Evolutionary conservation across 2,888 invertebrate genomes (phyloP), one percentile per base, ranked within the genome.

Genomic region (Sinotaia quadrata): DNA sequence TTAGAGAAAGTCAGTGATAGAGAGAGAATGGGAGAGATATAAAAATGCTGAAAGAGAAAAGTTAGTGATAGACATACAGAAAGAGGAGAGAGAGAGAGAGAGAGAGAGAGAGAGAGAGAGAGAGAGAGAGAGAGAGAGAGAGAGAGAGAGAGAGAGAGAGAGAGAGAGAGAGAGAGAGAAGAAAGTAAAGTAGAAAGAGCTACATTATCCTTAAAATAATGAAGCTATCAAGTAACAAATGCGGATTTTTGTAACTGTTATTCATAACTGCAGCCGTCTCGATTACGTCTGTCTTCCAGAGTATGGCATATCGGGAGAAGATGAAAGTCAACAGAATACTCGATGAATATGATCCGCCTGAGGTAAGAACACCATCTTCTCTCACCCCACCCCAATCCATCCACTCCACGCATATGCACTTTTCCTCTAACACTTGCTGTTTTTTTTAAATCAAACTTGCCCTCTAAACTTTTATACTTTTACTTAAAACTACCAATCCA

Each of bases 261-360:
- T n/a, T n/a, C n/a, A n/a, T n/a, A n/a, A n/a, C n/a, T n/a, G n/a
- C n/a, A n/a, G n/a, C n/a, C n/a, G n/a, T n/a, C n/a, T n/a, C n/a
- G n/a, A n/a, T n/a, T n/a, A n/a, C n/a, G n/a, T n/a, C n/a, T 66
- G 52, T 47, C 21, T 68, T 73, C 34, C 75, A 86, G 86, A 87
- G 85, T 73, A 75, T 84, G 72, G 80, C 78, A 0, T 87, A 80
- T 78, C 77, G 85, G 66, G 79, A 81, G 52, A 83, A 85, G 67
- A 81, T 86, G 70, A 81, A 80, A 69, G 84, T 83, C 7, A 85
- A 87, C 67, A 78, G 69, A 12, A 71, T 88, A 2, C 71, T 87
- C n/a, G 77, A 81, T 1, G 77, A 81, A 7, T 87, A 84, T 73
- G 74, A 73, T 15, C 83, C 81, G 21, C 87, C 86, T 5, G 84